A percentile compares a stretch with the other conserved stretches of the same genome.
phyloP scores from a whole-genome alignment of 2,113 vertebrate species.

The Mionectes macconnelli region DNA sequence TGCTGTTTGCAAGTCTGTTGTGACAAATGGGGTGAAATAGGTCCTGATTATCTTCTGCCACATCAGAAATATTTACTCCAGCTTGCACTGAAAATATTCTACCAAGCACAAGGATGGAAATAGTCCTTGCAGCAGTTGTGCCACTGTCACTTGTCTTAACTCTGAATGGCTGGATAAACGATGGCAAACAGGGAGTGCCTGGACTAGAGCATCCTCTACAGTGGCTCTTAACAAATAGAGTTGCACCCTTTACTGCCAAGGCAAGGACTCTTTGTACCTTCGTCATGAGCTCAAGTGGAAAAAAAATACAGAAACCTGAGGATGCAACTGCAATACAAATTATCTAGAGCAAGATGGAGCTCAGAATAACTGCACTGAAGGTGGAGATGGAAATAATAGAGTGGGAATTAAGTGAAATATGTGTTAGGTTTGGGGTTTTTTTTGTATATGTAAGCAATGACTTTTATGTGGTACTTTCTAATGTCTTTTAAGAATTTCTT shows the following conservation, averaged over 20 bases:
- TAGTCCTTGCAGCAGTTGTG: not conserved
- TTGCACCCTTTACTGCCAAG: not conserved
- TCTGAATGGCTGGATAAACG: not conserved
- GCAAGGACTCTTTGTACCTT: not conserved
- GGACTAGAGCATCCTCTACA: not conserved
- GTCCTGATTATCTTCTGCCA: not conserved
- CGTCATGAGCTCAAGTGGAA: not conserved
- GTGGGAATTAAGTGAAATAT: not conserved
- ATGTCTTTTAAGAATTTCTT: not conserved
- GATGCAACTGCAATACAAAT: not conserved
- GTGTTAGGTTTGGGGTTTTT: rapidly evolving
- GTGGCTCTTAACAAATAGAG: not conserved
- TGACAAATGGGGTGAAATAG: not conserved
- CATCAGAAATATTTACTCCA: not conserved
- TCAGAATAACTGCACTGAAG: not conserved
- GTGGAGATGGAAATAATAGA: not conserved
- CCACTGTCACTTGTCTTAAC: not conserved
- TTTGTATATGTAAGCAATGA: not conserved
- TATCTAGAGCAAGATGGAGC: not conserved
- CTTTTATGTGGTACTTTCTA: not conserved
- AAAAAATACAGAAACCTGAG: not conserved
- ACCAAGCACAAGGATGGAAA: not conserved
- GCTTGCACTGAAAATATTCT: not conserved
- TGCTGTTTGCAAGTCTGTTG: not conserved
- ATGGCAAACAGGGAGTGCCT: not conserved